These are phyloP conservation scores for Hanleya hanleyi DNA, from an alignment of 2,888 invertebrate species.

Conservation along the genomic window DNA sequence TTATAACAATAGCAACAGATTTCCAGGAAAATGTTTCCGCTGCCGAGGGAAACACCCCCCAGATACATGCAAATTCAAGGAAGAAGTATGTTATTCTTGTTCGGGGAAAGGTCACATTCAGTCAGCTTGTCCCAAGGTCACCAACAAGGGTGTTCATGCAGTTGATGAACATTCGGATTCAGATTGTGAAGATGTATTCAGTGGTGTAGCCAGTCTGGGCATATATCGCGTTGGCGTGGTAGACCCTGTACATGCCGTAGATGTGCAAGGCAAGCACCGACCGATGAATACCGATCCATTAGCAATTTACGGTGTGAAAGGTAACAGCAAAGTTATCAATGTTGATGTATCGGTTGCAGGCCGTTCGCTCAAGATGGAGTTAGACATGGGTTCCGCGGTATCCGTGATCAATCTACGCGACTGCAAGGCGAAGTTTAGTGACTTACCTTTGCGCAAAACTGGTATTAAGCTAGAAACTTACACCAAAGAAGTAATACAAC, in stretches of 20 bases:
- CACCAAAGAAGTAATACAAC: conserved; percentile 1
- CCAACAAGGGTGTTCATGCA: conserved; percentile 4
- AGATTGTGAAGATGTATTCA: background rate
- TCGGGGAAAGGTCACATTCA: conserved; percentile 13
- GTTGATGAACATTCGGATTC: background rate
- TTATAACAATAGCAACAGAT: too few relatives aligned
- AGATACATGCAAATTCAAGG: conserved; percentile 16
- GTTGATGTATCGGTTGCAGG: conserved; percentile 22
- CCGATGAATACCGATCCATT: too few relatives aligned
- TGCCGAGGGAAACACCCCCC: conserved; percentile 6
- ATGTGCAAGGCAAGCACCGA: too few relatives aligned
- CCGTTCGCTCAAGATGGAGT: conserved; percentile 28
- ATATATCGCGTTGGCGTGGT: background rate
- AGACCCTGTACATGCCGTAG: background rate
- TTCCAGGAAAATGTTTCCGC: conserved; percentile 9
- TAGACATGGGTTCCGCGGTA: conserved; percentile 23
- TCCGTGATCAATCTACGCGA: background rate
- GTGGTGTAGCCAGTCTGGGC: background rate
- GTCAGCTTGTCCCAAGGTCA: background rate
- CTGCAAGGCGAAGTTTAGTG: background rate
- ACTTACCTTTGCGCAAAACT: background rate
- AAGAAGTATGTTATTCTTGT: conserved; percentile 13
- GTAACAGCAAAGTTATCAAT: background rate
- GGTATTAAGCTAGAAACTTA: background rate
- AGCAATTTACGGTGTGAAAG: background rate